Evolutionary conservation across 2,888 invertebrate species (phyloP).

Genomic region (Eurois occulta): DNA sequence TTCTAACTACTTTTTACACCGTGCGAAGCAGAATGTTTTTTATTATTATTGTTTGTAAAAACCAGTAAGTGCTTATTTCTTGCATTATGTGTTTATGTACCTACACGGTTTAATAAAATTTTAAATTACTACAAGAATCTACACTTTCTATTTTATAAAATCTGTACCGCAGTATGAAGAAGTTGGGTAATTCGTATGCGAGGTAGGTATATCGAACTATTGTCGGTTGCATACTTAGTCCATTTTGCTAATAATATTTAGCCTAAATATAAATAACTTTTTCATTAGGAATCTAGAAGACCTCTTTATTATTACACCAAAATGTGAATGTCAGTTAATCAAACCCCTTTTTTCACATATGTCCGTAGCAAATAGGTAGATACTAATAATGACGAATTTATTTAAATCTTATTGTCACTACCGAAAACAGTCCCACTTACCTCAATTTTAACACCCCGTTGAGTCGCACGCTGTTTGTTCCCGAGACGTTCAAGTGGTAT

Average conservation of each 20-base stretch:
- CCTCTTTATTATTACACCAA: background rate
- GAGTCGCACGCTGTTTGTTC: conserved; percentile 36
- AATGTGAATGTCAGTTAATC: too few relatives aligned
- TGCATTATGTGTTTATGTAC: conserved; percentile 1
- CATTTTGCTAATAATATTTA: background rate
- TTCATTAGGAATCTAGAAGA: background rate
- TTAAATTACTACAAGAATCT: background rate
- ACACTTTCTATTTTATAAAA: conserved; percentile 22
- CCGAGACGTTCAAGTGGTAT: conserved; percentile 40
- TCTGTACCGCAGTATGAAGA: background rate
- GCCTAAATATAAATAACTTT: background rate
- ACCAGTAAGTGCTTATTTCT: background rate
- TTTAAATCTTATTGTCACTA: background rate
- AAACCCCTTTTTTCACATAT: background rate
- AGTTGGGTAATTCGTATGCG: conserved; percentile 6
- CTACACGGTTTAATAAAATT: background rate
- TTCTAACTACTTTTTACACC: background rate
- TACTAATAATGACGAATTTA: background rate
- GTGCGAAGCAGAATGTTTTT: background rate
- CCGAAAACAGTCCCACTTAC: conserved; percentile 24
- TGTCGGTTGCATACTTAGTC: background rate
- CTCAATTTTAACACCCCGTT: conserved; percentile 38
- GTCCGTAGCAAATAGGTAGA: background rate
- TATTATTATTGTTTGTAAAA: background rate
- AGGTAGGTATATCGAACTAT: background rate